Conservation (phyloP, 2,113 vertebrate genomes). For the Campylomormyrus tamandua region DNA sequence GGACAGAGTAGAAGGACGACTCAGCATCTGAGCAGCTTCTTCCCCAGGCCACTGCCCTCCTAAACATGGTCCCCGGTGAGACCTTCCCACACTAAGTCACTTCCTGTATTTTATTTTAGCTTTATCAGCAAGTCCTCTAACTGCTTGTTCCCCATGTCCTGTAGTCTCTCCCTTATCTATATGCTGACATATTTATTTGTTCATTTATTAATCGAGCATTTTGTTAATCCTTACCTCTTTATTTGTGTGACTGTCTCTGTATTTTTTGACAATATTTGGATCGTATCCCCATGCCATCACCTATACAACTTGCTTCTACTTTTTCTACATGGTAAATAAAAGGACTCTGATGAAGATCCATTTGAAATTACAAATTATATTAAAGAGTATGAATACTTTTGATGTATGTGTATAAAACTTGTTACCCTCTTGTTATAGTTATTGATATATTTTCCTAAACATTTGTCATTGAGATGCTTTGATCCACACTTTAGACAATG, state of each 20-base stretch:
- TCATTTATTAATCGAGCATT: not conserved
- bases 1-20: not conserved
- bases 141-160: not conserved
- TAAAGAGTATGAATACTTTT: not conserved
- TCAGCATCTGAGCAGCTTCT: not conserved
- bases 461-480: not conserved
- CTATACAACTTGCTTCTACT: not conserved
- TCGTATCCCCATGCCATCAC: not conserved
- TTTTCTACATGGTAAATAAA: not conserved
- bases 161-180: not conserved
- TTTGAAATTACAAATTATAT: not conserved
- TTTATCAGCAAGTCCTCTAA: not conserved
- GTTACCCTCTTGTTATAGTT: not conserved
- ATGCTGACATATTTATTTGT: not conserved
- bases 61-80: not conserved
- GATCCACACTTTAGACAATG: not conserved
- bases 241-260: not conserved
- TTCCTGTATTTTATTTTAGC: not conserved
- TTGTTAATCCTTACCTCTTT: not conserved
- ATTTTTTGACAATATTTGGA: not conserved
- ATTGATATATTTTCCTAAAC: not conserved
- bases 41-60: not conserved
- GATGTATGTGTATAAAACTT: not conserved
- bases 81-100: not conserved
- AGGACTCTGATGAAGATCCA: not conserved